phyloP scores from a whole-genome alignment of 2,888 invertebrate species.

The Sphaeridia pumilis region DNA sequence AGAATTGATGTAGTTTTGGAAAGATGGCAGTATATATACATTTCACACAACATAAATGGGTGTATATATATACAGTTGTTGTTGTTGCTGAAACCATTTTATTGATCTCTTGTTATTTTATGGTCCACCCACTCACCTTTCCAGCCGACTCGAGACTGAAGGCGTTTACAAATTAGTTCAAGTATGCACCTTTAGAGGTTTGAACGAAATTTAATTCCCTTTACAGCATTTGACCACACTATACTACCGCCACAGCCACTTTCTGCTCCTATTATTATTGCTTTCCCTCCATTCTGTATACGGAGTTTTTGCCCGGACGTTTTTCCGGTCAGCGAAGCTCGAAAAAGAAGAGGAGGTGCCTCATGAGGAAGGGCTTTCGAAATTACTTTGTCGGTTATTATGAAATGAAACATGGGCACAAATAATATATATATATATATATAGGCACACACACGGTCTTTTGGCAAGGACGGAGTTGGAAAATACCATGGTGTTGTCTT shows the following conservation, averaged over 20 bases:
- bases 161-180: background rate
- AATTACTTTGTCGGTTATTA: too few relatives aligned
- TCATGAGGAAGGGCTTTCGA: too few relatives aligned
- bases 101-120: background rate
- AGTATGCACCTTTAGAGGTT: background rate
- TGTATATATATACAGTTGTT: too few relatives aligned
- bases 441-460: too few relatives aligned
- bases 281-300: background rate
- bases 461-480: too few relatives aligned
- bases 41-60: background rate
- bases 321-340: background rate
- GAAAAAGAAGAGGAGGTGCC: background rate
- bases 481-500: too few relatives aligned
- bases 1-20: background rate
- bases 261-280: background rate
- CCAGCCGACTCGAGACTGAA: background rate
- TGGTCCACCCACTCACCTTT: too few relatives aligned
- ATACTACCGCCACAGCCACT: background rate
- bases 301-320: too few relatives aligned
- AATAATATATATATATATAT: too few relatives aligned
- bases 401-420: too few relatives aligned
- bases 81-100: slow-evolving; percentile 1
- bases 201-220: background rate
- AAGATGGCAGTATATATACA: background rate
- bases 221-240: background rate